Base-by-base conservation (phyloP, 1,140 invertebrate species). In the Zaprionus tsacasi region DNA sequence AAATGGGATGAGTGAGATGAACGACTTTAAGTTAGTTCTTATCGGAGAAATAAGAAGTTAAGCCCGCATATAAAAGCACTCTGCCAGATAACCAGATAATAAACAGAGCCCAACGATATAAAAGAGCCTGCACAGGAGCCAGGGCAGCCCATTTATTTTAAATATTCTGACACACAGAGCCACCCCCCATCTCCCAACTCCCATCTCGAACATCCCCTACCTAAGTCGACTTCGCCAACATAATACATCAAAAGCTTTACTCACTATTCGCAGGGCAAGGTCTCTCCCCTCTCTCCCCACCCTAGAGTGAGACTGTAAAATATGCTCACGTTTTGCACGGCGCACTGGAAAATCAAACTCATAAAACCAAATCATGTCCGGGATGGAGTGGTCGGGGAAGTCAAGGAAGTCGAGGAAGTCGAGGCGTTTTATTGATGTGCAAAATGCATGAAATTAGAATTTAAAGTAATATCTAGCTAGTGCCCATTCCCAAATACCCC, bases 391-490 rank as follows among this genome's bases (percentile, higher is more conserved):
- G 58, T 78, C 58, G 48, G 61, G 48, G 61, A 70, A 68, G 82
- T 72, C 76, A 66, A 63, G 21, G 21, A 21, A 75, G 58, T 78
- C 58, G 48, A 57, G 48, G 61, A 70, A 68, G 82, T 72, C 76
- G 63, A 63, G 63, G 52, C 61, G 73, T 82, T 89, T 89, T 89
- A 88, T 89, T 85, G 78, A 81, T 85, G 85, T 89, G 85, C 85
- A 89, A 89, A 83, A 79, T 89, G 85, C 85, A 89, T 89, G 85
- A 89, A 89, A 89, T 89, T 89, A 85, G 75, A 81, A 81, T 81
- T 89, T 89, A 85, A 89, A 88, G 81, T 11, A 50, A 50, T 21
- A 21, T 50, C 45, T 17, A 21, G 17, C 3, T 10, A 45, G n/a
- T 30, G 2, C 8, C 4, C 21, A 21, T 21, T 21, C 21, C 21